Conservation (phyloP, 2,888 invertebrate species). For the Odontothrips loti region DNA sequence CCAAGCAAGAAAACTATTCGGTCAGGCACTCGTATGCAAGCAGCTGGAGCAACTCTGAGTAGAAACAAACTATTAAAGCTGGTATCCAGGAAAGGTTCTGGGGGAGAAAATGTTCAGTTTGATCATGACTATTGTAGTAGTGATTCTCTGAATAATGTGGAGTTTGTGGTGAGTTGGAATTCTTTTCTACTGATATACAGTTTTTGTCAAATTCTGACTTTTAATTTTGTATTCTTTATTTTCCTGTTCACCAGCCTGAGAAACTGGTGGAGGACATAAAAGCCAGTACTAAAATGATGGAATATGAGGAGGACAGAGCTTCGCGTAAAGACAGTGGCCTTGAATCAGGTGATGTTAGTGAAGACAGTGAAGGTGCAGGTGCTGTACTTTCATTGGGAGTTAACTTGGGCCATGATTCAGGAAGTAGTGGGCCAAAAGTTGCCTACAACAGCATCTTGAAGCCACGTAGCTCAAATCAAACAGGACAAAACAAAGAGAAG, state of each 20-base stretch:
- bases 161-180: not conserved
- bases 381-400: not conserved
- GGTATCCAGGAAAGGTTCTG: constrained; percentile 39
- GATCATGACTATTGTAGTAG: constrained; percentile 59
- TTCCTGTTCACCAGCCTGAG: not conserved
- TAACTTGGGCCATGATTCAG: not conserved
- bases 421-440: constrained; percentile 32
- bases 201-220: constrained; percentile 37
- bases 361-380: constrained; percentile 44
- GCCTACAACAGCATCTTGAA: constrained; percentile 7
- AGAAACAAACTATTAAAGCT: constrained; percentile 46
- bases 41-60: constrained; percentile 44
- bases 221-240: not conserved
- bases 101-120: constrained; percentile 47
- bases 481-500: constrained; percentile 38
- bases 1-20: constrained; percentile 43
- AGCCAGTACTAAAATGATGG: constrained; percentile 30
- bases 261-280: constrained; percentile 16
- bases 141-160: not conserved
- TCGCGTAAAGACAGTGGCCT: constrained; percentile 48
- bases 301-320: constrained; percentile 40
- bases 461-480: not conserved
- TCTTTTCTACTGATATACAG: too few species aligned
- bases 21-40: constrained; percentile 45
- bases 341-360: constrained; percentile 48